These are phyloP conservation scores for Neolamprologus tretocephalus DNA, from an alignment of 2,113 vertebrate species.

Conservation along the genomic window DNA sequence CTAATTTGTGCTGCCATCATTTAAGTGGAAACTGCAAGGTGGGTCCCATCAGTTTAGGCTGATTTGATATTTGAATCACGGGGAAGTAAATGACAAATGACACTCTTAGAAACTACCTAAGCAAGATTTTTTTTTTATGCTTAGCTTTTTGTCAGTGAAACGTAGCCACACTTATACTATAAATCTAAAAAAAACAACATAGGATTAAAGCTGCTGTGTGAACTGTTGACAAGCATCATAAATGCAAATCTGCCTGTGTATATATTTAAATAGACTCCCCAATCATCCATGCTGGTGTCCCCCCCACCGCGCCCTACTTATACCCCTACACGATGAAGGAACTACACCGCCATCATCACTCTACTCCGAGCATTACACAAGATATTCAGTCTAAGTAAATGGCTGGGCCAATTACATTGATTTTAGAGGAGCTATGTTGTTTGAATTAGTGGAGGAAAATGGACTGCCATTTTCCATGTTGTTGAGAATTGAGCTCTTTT, in stretches of 20 bases:
- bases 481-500: conserved; percentile 33
- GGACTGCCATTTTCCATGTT: conserved; percentile 47
- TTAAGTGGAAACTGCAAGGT: rapidly evolving
- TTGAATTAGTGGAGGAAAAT: conserved; percentile 58
- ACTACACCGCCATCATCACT: conserved; percentile 13
- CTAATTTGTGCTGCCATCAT: neutral
- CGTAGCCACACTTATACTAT: neutral
- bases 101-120: neutral
- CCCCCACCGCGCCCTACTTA: neutral
- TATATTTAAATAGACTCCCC: neutral
- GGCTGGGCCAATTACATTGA: conserved; percentile 49
- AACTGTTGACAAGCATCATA: neutral
- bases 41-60: neutral
- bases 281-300: neutral
- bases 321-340: neutral
- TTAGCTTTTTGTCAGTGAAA: neutral
- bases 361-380: conserved; percentile 20
- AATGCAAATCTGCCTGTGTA: neutral
- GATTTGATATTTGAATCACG: neutral
- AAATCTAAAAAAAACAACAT: neutral
- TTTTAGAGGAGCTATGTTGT: conserved; percentile 50
- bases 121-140: neutral
- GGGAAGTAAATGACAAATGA: neutral
- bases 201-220: neutral
- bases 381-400: conserved; percentile 44